Conservation (phyloP, 2,797 vertebrate genomes). For the Garrulus glandarius region DNA sequence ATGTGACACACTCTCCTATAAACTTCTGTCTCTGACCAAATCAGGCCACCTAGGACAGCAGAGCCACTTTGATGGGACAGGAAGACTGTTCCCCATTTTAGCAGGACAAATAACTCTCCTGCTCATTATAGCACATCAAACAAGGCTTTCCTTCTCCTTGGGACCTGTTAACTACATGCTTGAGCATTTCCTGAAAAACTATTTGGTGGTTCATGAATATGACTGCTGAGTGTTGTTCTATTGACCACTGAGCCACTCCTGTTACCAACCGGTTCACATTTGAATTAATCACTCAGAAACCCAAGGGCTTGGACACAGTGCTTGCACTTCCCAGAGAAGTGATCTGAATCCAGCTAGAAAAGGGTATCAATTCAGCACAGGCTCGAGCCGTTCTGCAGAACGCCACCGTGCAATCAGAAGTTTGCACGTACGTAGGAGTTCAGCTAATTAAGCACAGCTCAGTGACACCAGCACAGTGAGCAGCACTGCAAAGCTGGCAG, state of each 20-base stretch:
- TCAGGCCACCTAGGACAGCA: neutral
- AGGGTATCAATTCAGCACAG: neutral
- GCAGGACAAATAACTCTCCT: neutral
- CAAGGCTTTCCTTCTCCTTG: neutral
- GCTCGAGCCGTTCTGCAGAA: neutral
- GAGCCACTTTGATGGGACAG: neutral
- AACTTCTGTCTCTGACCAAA: neutral
- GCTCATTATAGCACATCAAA: neutral
- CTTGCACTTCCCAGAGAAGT: neutral
- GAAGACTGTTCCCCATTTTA: neutral
- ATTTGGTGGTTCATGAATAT: fast-evolving
- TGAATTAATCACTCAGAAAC: neutral
- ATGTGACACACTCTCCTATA: fast-evolving
- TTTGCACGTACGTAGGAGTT: neutral
- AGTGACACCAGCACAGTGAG: neutral
- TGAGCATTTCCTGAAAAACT: neutral
- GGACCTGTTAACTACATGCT: neutral
- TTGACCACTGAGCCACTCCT: neutral
- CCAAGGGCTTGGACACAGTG: fast-evolving
- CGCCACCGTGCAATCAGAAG: neutral
- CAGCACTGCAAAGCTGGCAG: neutral
- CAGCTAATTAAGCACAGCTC: neutral
- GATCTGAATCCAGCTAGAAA: too few relatives aligned
- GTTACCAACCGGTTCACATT: neutral
- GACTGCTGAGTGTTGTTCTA: neutral